A percentile compares a stretch with the other conserved stretches of the same genome.
These are phyloP conservation scores for Nebria ingens DNA, from an alignment of 1,140 invertebrate species.

Conservation along the genomic window DNA sequence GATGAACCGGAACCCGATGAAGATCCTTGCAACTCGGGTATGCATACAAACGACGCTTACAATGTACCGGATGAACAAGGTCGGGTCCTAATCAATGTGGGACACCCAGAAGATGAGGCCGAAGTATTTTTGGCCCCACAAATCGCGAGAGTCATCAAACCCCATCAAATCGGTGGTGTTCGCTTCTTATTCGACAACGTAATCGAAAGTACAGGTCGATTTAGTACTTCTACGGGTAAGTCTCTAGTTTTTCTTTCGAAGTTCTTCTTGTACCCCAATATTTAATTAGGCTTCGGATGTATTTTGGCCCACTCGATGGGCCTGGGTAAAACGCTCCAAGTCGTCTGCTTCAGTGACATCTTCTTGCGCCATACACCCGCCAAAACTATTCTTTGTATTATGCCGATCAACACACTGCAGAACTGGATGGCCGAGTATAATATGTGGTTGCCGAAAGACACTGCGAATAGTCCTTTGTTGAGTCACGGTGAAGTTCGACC, in stretches of 20 bases:
- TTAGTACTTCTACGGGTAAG: constrained; percentile 67
- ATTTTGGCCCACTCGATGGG: constrained; percentile 99
- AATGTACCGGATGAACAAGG: constrained; percentile 89
- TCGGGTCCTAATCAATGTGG: constrained; percentile 87
- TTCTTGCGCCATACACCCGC: constrained; percentile 85
- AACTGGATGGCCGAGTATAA: constrained; percentile 98
- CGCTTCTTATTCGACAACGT: constrained; percentile 95
- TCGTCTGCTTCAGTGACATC: constrained; percentile 92
- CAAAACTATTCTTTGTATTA: constrained; percentile 87
- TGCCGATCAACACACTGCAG: constrained; percentile 97
- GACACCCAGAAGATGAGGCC: constrained; percentile 84
- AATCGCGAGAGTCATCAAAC: constrained; percentile 86
- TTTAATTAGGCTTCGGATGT: constrained; percentile 91
- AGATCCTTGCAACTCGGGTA: constrained; percentile 48
- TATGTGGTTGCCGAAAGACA: constrained; percentile 76
- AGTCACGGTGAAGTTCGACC: constrained; percentile 52
- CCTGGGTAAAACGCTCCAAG: constrained; percentile 96
- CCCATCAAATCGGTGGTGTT: constrained; percentile 94
- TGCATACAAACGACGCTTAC: constrained; percentile 84
- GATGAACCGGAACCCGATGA: constrained; percentile 46
- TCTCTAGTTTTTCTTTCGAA: not conserved
- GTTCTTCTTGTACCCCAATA: too few species aligned
- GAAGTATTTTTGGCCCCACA: constrained; percentile 92
- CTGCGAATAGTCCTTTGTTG: constrained; percentile 37
- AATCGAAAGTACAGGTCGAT: constrained; percentile 81